Evolutionary conservation across 2,797 vertebrate species (phyloP).

Genomic region (Pantherophis alleghaniensis): DNA sequence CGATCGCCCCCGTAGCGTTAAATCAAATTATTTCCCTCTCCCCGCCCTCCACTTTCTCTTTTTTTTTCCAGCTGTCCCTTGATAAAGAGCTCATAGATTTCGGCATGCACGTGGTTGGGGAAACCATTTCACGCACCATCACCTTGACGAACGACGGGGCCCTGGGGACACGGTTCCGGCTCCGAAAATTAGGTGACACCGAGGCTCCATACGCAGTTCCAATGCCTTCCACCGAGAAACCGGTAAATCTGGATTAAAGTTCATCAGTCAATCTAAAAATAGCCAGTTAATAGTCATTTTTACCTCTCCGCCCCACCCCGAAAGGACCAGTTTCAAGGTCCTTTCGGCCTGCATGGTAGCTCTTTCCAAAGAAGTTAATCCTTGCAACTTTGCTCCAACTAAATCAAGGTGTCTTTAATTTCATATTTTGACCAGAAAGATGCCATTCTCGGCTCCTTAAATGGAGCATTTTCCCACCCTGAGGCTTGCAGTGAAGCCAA

Average conservation of each 20-base stretch:
- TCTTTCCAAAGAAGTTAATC: neutral
- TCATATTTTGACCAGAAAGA: neutral
- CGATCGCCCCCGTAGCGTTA: conserved; percentile 36
- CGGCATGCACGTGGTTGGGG: conserved; percentile 85
- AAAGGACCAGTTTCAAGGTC: neutral
- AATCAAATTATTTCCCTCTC: conserved; percentile 39
- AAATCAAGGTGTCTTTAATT: neutral
- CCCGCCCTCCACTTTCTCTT: neutral
- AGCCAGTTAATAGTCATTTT: neutral
- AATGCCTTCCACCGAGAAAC: conserved; percentile 20
- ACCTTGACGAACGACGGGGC: conserved; percentile 87
- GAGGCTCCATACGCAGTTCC: conserved; percentile 5
- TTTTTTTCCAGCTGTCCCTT: conserved; percentile 79
- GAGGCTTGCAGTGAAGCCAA: neutral
- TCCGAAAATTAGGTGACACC: conserved; percentile 64
- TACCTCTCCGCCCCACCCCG: neutral
- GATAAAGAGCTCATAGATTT: conserved; percentile 86
- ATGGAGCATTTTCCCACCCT: neutral
- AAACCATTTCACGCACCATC: conserved; percentile 81
- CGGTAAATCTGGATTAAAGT: conserved; percentile 59
- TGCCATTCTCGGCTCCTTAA: neutral
- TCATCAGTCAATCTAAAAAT: neutral
- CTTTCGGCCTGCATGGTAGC: neutral
- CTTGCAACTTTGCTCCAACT: neutral
- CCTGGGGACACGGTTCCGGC: conserved; percentile 78